These are phyloP conservation scores for Spinus pinus DNA, from an alignment of 2,797 vertebrate species.

Conservation along the genomic window DNA sequence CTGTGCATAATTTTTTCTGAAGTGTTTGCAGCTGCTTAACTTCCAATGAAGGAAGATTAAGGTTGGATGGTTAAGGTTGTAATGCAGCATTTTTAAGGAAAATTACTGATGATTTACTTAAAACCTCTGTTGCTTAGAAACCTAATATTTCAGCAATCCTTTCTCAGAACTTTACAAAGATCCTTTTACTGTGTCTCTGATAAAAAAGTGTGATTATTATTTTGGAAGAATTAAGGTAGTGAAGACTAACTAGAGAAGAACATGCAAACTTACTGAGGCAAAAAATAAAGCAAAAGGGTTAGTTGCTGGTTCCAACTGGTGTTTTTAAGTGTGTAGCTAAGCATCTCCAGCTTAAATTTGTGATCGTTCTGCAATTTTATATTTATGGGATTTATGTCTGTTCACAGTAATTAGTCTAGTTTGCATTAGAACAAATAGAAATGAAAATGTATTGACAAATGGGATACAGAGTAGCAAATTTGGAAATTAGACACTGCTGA, in stretches of 20 bases:
- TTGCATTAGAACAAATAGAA: neutral
- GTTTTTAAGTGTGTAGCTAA: neutral
- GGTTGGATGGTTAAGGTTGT: neutral
- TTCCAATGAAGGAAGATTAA: neutral
- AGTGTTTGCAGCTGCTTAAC: neutral
- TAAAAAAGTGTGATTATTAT: neutral
- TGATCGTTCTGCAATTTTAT: neutral
- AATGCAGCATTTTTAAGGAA: neutral
- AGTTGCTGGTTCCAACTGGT: neutral
- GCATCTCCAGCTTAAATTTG: neutral
- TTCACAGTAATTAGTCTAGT: neutral
- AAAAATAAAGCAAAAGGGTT: neutral
- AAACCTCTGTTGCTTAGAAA: neutral
- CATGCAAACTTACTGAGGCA: neutral
- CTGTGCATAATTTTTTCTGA: neutral
- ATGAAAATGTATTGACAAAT: neutral
- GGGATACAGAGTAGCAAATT: neutral
- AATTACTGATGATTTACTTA: neutral
- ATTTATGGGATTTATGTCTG: neutral
- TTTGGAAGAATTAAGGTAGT: neutral
- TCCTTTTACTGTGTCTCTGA: neutral
- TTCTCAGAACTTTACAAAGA: neutral
- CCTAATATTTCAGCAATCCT: neutral
- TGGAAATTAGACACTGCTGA: neutral
- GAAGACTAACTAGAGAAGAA: neutral